A percentile compares a stretch with the other conserved stretches of the same genome.
phyloP scores from a whole-genome alignment of 2,797 vertebrate species.

The Falco naumanni region DNA sequence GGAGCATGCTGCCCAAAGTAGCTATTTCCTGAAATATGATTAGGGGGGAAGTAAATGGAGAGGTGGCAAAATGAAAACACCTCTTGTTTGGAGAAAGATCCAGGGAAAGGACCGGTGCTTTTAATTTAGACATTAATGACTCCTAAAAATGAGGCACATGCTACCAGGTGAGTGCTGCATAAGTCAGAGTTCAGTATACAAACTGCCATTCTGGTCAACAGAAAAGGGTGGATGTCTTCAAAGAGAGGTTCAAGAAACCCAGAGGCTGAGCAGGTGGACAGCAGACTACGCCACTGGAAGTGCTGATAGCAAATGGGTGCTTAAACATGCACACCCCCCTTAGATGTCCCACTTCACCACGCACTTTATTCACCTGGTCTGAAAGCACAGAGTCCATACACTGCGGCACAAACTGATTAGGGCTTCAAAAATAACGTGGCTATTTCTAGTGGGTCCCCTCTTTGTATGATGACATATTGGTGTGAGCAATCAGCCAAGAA shows the following conservation, averaged over 20 bases:
- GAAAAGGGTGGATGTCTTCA: not conserved
- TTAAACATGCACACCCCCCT: not conserved
- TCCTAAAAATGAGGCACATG: not conserved
- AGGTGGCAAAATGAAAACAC: not conserved
- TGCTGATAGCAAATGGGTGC: not conserved
- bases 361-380: not conserved
- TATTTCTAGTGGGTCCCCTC: not conserved
- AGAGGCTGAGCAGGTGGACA: not conserved
- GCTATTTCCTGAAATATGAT: constrained; percentile 13
- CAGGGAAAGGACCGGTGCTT: not conserved
- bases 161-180: not conserved
- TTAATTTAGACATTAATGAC: not conserved
- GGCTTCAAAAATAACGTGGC: not conserved
- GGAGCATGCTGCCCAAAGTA: not conserved
- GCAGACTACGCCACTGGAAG: not conserved
- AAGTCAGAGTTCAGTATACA: not conserved
- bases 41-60: not conserved
- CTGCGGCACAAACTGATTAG: not conserved
- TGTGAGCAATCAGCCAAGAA: not conserved
- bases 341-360: not conserved
- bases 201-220: not conserved
- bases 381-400: not conserved
- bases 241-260: not conserved
- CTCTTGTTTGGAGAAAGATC: not conserved
- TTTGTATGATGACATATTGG: not conserved